Base-by-base conservation (phyloP, 1,140 invertebrate genomes). In the Zaprionus vittiger region DNA sequence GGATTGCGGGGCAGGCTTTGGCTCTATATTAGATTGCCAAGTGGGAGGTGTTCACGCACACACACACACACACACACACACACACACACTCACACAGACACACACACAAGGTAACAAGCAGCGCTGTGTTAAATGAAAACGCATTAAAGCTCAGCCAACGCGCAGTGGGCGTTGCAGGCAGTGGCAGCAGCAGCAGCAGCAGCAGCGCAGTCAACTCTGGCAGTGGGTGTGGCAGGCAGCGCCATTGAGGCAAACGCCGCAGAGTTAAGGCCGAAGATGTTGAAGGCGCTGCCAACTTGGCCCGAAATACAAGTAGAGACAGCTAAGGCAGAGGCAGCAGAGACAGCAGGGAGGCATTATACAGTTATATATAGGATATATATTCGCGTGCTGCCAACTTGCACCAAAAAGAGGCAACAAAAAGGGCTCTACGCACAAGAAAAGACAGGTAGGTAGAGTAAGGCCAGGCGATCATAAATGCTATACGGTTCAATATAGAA, bases 1-100 rank as follows among this genome's bases (percentile, higher is more conserved):
- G 34, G 47, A 22, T 59, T 11, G 17, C 57, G 57, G 22, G 22
- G 49, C 38, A 15, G 56, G 17, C 41, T 12, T 2, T 37, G 71
- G 68, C 71, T 79, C 79, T 81, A 81, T 89, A 89, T 84, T 90
- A 81, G 85, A 90, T 90, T 90, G 83, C 82, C 79, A 90, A 90
- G 85, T 90, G 86, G 85, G 86, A 90, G 86, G 85, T 89, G 85
- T 90, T 80, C 81, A 82, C 76, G 34, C 83, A 81, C 72, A 85
- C 82, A 79, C 47, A 34, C 62, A 61, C 54, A 24, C 38, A 57
- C 62, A 38, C 55, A 38, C 49, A 60, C 44, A 60, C 67, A 62
- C 34, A 41, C 7, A 22, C 24, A 47, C 56, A 31, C 41, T 22
- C 9, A 31, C 38, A n/a, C 34, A 52, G 57, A 57, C 52, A 47